phyloP scores from a whole-genome alignment of 2,888 invertebrate species.

The Ferrisia virgata region DNA sequence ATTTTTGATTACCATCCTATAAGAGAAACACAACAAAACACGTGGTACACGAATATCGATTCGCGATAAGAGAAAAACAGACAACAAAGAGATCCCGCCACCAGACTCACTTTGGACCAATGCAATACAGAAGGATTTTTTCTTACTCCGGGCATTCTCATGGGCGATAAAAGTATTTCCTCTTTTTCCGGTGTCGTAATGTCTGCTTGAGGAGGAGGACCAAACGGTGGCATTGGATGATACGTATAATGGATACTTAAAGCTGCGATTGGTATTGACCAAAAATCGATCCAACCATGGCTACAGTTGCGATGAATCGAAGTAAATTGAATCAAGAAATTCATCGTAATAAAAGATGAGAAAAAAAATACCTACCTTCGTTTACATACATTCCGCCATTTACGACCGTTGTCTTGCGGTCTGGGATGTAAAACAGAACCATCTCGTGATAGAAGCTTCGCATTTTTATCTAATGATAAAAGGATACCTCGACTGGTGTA shows the following conservation, averaged over 20 bases:
- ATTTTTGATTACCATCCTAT: conserved; percentile 63
- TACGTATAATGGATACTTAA: conserved; percentile 86
- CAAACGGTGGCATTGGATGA: conserved; percentile 86
- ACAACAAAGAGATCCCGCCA: neutral
- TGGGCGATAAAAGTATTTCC: conserved; percentile 85
- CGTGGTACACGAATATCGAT: neutral
- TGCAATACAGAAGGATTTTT: conserved; percentile 71
- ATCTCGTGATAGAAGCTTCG: conserved; percentile 77
- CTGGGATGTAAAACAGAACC: conserved; percentile 56
- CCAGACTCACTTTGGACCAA: conserved; percentile 52
- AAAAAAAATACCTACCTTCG: conserved; percentile 55
- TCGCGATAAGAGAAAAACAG: neutral
- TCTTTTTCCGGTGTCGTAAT: conserved; percentile 93
- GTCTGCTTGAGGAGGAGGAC: conserved; percentile 84
- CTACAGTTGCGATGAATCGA: conserved; percentile 48
- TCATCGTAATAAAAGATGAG: neutral
- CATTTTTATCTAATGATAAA: conserved; percentile 80
- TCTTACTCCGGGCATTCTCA: conserved; percentile 78
- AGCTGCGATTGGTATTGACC: conserved; percentile 92
- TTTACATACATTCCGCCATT: conserved; percentile 79
- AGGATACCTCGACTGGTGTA: conserved; percentile 82
- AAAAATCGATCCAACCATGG: conserved; percentile 90
- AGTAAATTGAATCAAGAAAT: neutral
- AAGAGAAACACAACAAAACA: neutral
- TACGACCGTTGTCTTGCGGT: conserved; percentile 59